Evolutionary conservation across 35 echinoderm and acorn worm genomes (phyloP), one percentile per base, ranked within the genome.

Genomic region (Amphiura filiformis): DNA sequence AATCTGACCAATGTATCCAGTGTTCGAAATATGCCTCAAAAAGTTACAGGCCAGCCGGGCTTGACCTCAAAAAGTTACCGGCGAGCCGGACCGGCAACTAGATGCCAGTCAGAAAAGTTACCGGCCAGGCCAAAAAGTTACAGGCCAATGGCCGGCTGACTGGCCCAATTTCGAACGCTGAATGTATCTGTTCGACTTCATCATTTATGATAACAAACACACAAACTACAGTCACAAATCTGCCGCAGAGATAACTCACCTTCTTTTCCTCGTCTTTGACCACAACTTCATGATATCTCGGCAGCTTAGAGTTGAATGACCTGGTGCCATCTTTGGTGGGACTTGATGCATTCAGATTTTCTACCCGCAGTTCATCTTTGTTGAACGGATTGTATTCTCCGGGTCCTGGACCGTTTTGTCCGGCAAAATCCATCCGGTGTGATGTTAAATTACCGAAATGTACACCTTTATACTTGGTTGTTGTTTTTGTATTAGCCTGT

Each of bases 371-470:
- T 14, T 94, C 90, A n/a, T 75, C 38, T 49, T 87, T 90, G 34
- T 30, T 47, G 56, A 83, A 90, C 1, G 96, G 92, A 76, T 99
- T 90, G 56, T 99, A 99, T 76, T 99, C 96, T 0, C 96, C 96
- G 0, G 96, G 96, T 22, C 96, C 96, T 30, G 96, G 96, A 36
- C 96, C 96, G 13, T 39, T 56, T n/a, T 94, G 77, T 7, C 96
- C 96, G 20, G 82, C 18, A 65, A 99, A 99, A 76, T 99, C 96
- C 96, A 99, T 99, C 76, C 96, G 77, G 26, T 39, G 12, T 23
- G 93, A 86, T 22, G 96, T 92, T 92, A 94, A 88, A 33, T 76
- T 85, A 1, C 96, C 93, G 88, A 99, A 99, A 86, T 99, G 96
- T 14, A 94, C 90, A 36, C 96, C 96, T 78, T 94, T 94, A 84